Conservation (phyloP, 2,888 invertebrate species). For the Ditylenchus weischeri region DNA sequence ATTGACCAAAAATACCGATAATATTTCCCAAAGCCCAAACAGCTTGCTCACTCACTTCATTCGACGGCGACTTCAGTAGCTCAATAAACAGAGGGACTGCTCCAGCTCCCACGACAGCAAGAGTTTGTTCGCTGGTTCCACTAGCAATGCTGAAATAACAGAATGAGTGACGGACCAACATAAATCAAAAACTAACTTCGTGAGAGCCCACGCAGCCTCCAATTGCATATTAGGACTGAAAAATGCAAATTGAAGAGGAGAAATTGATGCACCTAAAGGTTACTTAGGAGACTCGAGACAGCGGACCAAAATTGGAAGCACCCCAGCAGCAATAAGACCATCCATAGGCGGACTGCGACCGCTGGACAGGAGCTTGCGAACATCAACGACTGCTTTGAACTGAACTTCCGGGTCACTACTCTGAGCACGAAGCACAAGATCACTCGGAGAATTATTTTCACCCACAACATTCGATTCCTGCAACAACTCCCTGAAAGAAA, state of each 20-base stretch:
- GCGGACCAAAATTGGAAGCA: slow-evolving; percentile 85
- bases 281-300: slow-evolving; percentile 79
- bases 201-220: slow-evolving; percentile 97
- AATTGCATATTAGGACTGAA: slow-evolving; percentile 69
- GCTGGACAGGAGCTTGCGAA: slow-evolving; percentile 84
- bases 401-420: slow-evolving; percentile 75
- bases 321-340: slow-evolving; percentile 85
- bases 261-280: slow-evolving; percentile 10
- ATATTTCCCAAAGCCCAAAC: slow-evolving; percentile 94
- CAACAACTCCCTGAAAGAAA: slow-evolving; percentile 41
- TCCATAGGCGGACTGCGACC: slow-evolving; percentile 98
- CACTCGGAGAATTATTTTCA: slow-evolving; percentile 46
- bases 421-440: slow-evolving; percentile 81
- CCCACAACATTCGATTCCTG: too few species aligned
- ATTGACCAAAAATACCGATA: slow-evolving; percentile 66
- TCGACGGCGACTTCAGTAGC: slow-evolving; percentile 84
- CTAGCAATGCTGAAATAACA: slow-evolving; percentile 72
- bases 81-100: slow-evolving; percentile 92
- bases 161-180: too few species aligned
- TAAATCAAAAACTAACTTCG: slow-evolving; percentile 66
- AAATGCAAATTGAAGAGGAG: slow-evolving; percentile 4
- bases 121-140: slow-evolving; percentile 89
- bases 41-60: slow-evolving; percentile 98
- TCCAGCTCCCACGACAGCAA: slow-evolving; percentile 86
- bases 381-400: slow-evolving; percentile 79